These are phyloP conservation scores for Diplosoma virens DNA, from an alignment of 23 tunicate genomes.

Conservation along the genomic window DNA sequence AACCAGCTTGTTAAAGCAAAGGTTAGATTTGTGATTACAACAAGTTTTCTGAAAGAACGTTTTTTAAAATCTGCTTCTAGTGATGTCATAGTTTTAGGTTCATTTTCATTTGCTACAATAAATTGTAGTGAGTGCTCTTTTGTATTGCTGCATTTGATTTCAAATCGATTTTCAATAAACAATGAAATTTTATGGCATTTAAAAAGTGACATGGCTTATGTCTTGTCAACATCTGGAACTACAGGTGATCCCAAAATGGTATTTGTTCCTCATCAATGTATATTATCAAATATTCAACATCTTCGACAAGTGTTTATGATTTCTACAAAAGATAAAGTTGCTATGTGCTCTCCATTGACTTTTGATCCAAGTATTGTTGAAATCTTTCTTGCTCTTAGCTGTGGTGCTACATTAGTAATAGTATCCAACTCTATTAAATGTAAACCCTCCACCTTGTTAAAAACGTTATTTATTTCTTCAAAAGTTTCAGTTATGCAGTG, in stretches of 20 bases:
- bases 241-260: slow-evolving; percentile 74
- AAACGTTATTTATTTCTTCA: slow-evolving; percentile 37
- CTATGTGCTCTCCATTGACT: slow-evolving; percentile 75
- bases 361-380: slow-evolving; percentile 86
- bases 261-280: slow-evolving; percentile 58
- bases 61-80: no score
- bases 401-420: slow-evolving; percentile 59
- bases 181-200: neutral
- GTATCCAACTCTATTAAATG: slow-evolving; percentile 24
- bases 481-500: slow-evolving; percentile 61
- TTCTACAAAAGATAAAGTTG: slow-evolving; percentile 38
- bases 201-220: slow-evolving; percentile 39
- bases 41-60: neutral
- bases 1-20: neutral
- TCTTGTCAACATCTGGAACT: slow-evolving; percentile 72
- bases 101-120: neutral
- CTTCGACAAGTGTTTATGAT: slow-evolving; percentile 28
- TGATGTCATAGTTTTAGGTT: neutral
- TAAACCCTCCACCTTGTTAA: neutral
- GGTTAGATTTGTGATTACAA: slow-evolving; percentile 17
- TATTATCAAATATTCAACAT: slow-evolving; percentile 72
- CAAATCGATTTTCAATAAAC: neutral
- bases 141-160: neutral
- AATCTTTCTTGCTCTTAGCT: slow-evolving; percentile 52
- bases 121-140: neutral